These are phyloP conservation scores for Rhopalosiphum maidis DNA, from an alignment of 1,140 invertebrate species.

Conservation along the genomic window DNA sequence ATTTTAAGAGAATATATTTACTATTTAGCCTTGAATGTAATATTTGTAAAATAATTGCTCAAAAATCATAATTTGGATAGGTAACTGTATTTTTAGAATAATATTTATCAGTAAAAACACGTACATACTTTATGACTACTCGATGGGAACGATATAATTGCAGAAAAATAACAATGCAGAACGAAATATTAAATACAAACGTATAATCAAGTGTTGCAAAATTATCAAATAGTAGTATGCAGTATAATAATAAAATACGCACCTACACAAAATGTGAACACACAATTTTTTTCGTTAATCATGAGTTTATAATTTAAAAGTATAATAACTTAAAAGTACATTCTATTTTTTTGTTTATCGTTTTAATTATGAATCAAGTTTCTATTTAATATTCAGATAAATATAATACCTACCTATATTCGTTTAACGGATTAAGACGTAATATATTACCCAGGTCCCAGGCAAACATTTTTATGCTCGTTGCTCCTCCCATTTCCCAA, in stretches of 20 bases:
- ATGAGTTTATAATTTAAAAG: background rate
- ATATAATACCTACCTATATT: background rate
- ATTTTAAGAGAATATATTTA: background rate
- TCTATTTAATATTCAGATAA: background rate
- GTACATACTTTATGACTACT: background rate
- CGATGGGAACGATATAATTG: slow-evolving; percentile 40
- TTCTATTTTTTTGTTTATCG: background rate
- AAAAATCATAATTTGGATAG: slow-evolving; percentile 11
- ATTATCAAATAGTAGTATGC: background rate
- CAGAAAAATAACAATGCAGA: slow-evolving; percentile 40
- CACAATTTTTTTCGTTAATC: background rate
- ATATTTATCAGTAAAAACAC: slow-evolving; percentile 32
- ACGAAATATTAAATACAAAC: background rate
- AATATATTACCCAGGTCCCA: background rate
- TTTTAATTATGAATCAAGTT: background rate
- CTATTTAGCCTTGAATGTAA: background rate
- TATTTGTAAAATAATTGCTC: slow-evolving; percentile 3
- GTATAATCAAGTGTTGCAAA: slow-evolving; percentile 23
- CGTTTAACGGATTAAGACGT: background rate
- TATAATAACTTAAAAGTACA: too few species aligned
- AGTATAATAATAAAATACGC: background rate
- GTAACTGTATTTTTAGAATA: slow-evolving; percentile 9
- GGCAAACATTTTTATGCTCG: background rate
- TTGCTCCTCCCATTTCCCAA: background rate
- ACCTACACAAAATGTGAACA: background rate